Evolutionary conservation across 2,888 invertebrate species (phyloP).

Genomic region (Drosophila colorata): DNA sequence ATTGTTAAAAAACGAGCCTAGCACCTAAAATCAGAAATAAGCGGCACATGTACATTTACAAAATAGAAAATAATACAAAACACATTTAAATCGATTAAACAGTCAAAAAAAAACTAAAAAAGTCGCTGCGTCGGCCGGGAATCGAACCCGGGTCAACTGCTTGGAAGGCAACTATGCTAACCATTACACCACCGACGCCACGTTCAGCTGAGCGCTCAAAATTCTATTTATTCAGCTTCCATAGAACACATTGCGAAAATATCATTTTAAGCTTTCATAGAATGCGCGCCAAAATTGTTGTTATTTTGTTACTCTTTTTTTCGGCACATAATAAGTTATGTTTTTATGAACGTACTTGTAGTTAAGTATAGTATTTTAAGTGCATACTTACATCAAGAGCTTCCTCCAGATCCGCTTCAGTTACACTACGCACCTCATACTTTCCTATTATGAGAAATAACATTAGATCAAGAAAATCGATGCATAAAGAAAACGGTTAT

Average conservation of each 20-base stretch:
- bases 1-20: conserved; percentile 86
- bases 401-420: conserved; percentile 87
- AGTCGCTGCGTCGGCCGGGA: conserved; percentile 85
- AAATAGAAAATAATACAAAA: neutral
- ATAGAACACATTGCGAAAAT: neutral
- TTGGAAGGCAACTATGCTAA: conserved; percentile 86
- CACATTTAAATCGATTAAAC: neutral
- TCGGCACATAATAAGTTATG: neutral
- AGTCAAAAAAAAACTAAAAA: conserved; percentile 40
- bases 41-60: no score
- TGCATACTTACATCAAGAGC: conserved; percentile 87
- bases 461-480: neutral
- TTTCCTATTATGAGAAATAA: conserved; percentile 84
- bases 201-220: neutral
- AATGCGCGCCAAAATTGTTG: neutral
- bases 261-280: neutral
- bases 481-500: neutral
- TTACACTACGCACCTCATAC: conserved; percentile 87
- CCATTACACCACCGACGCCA: conserved; percentile 86
- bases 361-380: neutral
- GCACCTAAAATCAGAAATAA: conserved; percentile 80
- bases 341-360: neutral
- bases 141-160: conserved; percentile 86
- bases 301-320: neutral
- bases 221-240: conserved; percentile 19